A percentile compares a stretch with the other conserved stretches of the same genome.
Conservation (phyloP, 2,113 vertebrate genomes). For the Panthera tigris region DNA sequence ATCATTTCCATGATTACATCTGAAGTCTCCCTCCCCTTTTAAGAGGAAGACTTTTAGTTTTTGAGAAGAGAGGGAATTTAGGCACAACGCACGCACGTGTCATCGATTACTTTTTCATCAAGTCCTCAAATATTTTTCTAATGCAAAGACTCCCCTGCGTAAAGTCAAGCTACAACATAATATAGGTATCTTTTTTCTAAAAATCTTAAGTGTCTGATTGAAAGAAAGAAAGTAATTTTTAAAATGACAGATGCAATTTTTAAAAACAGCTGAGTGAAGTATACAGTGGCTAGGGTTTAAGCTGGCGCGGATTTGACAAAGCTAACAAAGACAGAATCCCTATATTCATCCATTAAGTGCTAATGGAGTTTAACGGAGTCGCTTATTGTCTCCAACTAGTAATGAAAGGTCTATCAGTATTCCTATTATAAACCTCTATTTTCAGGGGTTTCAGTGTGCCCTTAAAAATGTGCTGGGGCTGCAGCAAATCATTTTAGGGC, state of each 20-base stretch:
- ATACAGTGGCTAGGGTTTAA: conserved; percentile 42
- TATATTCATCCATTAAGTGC: conserved; percentile 56
- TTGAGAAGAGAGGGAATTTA: conserved; percentile 29
- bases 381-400: conserved; percentile 51
- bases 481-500: conserved; percentile 57
- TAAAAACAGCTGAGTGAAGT: conserved; percentile 55
- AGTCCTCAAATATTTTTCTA: conserved; percentile 40
- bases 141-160: conserved; percentile 31
- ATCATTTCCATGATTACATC: conserved; percentile 29
- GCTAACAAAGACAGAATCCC: conserved; percentile 66
- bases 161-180: conserved; percentile 44
- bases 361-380: conserved; percentile 33
- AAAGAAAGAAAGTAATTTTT: conserved; percentile 71
- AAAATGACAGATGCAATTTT: conserved; percentile 28
- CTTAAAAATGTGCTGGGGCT: conserved; percentile 68
- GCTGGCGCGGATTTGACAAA: conserved; percentile 54
- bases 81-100: neutral
- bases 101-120: conserved; percentile 37
- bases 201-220: conserved; percentile 49
- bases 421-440: conserved; percentile 79
- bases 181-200: conserved; percentile 65
- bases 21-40: neutral
- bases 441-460: conserved; percentile 76
- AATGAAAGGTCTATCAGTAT: conserved; percentile 74
- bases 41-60: conserved; percentile 58